Evolutionary conservation across 2,797 vertebrate species (phyloP), one percentile per base, ranked within the genome.

Genomic region (Enteromius mattozi): DNA sequence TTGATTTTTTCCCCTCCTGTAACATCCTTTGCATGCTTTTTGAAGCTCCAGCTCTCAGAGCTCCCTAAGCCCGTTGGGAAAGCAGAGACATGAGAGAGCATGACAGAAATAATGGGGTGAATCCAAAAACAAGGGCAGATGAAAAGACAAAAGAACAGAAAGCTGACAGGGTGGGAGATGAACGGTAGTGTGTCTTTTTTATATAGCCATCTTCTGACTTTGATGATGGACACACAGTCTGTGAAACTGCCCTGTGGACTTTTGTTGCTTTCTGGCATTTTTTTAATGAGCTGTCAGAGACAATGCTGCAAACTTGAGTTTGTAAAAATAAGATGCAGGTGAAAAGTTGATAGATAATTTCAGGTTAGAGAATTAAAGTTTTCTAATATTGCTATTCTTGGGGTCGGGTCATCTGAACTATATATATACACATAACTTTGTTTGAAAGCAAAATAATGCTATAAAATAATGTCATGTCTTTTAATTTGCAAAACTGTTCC

Each of bases 81-180:
- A 51, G 45, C 6, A 66, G 59, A 75, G 80, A 81, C 51, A 74
- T 24, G 40, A 74, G 80, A 65, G 72, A 83, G 33, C 47, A 45
- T 51, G 63, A 45, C 65, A 78, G 74, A 84, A 84, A 84, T 84
- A 77, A 84, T 78, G 75, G 27, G 61, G 47, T 78, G 74, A 84
- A 56, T 78, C 75, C 49, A 83, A 77, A 83, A 83, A 83, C 65
- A 35, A 69, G 82, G 74, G 37, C 63, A 42, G 47, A 68, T 83
- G 63, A 78, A 69, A 75, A 83, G 71, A 51, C 30, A 76, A 76
- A 83, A 83, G 72, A 83, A 83, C 33, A 56, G 82, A 78, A 19
- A 42, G 27, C 40, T 78, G 82, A 56, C 24, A 10, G 82, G 37
- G 49, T 56, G 51, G 37, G 74, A 45, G 65, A 74, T 30, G 74